Evolutionary conservation across 2,797 vertebrate genomes (phyloP).

Genomic region (Galago senegalensis): DNA sequence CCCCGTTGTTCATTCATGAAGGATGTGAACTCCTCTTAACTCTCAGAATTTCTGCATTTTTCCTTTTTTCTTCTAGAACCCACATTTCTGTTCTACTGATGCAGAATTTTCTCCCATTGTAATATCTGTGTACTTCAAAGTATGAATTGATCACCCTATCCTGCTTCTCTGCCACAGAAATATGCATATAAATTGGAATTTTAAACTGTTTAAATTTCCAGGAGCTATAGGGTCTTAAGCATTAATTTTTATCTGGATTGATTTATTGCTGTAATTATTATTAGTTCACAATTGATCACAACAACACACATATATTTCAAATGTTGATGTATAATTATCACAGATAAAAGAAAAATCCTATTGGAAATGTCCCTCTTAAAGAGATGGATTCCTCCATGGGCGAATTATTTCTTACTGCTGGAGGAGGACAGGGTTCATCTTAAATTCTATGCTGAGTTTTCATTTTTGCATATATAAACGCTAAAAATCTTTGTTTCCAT

Average conservation of each 20-base stretch:
- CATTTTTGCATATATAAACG: not conserved
- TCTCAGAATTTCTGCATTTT: not conserved
- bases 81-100: not conserved
- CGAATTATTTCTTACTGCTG: not conserved
- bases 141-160: not conserved
- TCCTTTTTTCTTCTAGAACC: not conserved
- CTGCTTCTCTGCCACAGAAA: not conserved
- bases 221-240: not conserved
- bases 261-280: not conserved
- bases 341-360: not conserved
- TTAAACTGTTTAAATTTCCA: constrained; percentile 24
- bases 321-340: not conserved
- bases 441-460: not conserved
- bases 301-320: constrained; percentile 2
- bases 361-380: not conserved
- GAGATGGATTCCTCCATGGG: not conserved
- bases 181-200: not conserved
- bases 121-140: not conserved
- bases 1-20: not conserved
- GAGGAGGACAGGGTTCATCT: not conserved
- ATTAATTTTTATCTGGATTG: constrained; percentile 18
- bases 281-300: not conserved
- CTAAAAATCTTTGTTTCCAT: not conserved
- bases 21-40: not conserved
- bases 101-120: not conserved